Evolutionary conservation across 1,140 invertebrate genomes (phyloP), one percentile per base, ranked within the genome.

Genomic region (Idris sp.): DNA sequence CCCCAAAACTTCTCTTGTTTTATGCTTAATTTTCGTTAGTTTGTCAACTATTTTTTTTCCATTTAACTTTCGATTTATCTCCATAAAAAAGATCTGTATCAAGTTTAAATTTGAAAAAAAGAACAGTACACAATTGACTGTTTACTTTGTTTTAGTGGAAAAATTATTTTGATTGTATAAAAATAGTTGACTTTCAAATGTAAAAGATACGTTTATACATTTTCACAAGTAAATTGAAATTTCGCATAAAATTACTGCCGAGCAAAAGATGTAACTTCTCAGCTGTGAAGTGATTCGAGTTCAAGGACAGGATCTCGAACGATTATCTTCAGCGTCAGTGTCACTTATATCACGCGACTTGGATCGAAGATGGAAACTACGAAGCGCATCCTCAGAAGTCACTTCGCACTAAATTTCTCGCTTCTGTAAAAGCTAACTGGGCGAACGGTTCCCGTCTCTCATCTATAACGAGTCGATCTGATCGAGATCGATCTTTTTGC

Each of bases 401-500:
- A 64, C 48, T 76, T 71, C 69, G 69, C 64, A 79, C 77, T 74
- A 75, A 76, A 69, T 74, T 74, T 71, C 78, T 74, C 69, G 59
- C 65, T 44, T 67, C 43, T 72, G 69, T 59, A 61, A 65, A 49
- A 53, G 79, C 71, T 77, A 69, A 78, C 56, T 74, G 76, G 62
- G 48, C 40, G 68, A 74, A 49, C 65, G 62, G 31, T 72, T 64
- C 30, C 31, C 74, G 69, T 79, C 69, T 64, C 75, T 79, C 80
- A 77, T 78, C 75, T 76, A 81, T 79, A 79, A 80, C 77, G 77
- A 80, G 78, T 80, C 74, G 80, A 81, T 81, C 68, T 49, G 73
- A 81, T 81, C 78, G 64, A 75, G 64, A 62, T 77, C 68, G 78
- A 79, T 80, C 73, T 64, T 46, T 46, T 43, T 22, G 33, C 10